Conservation (phyloP, 2,888 invertebrate genomes). For the Brachylomia viminalis region DNA sequence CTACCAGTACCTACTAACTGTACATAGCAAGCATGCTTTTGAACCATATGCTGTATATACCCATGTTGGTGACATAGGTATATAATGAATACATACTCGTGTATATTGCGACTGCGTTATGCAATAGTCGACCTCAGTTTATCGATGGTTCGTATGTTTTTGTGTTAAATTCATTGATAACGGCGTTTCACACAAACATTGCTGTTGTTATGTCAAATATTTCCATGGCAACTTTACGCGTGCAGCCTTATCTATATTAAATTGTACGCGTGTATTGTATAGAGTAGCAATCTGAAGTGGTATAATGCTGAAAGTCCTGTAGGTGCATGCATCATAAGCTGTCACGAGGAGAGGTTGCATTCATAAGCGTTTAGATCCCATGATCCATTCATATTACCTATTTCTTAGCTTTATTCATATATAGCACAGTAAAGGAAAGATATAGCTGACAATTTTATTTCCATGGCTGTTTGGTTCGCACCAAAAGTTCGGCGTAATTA, state of each 20-base stretch:
- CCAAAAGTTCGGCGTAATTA: slow-evolving; percentile 14
- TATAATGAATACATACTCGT: slow-evolving; percentile 21
- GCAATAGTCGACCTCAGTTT: slow-evolving; percentile 54
- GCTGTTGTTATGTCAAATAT: slow-evolving; percentile 49
- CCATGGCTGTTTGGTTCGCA: slow-evolving; percentile 21
- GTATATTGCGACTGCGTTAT: slow-evolving; percentile 45
- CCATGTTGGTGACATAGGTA: not conserved
- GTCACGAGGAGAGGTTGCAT: not conserved
- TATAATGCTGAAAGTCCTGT: slow-evolving; percentile 8
- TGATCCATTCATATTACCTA: not conserved
- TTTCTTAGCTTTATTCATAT: not conserved
- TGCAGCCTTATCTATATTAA: slow-evolving; percentile 38
- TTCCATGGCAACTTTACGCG: slow-evolving; percentile 51
- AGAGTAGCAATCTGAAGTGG: slow-evolving; percentile 21
- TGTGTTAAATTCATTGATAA: slow-evolving; percentile 57
- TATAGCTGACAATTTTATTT: slow-evolving; percentile 4
- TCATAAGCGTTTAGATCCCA: not conserved
- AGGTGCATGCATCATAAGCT: not conserved
- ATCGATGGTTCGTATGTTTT: slow-evolving; percentile 55
- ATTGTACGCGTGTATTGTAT: slow-evolving; percentile 26
- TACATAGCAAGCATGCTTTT: not conserved
- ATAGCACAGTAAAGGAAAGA: not conserved
- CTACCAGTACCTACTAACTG: not conserved
- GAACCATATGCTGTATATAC: not conserved
- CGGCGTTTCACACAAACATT: slow-evolving; percentile 34